Evolutionary conservation across 2,113 vertebrate species (phyloP).

Genomic region (Cacatua alba): DNA sequence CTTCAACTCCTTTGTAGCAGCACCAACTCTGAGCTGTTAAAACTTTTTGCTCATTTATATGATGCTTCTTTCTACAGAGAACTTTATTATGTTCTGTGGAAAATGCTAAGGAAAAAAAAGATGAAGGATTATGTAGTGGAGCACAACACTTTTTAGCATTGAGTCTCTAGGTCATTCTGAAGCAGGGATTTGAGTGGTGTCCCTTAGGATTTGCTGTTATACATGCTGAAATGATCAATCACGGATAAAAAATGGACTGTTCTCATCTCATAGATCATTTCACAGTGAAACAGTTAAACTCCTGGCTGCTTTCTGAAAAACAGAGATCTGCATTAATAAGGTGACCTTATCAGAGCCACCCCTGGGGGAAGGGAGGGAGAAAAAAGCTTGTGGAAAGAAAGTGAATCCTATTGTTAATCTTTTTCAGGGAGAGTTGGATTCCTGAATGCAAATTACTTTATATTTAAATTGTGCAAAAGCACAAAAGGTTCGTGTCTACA

Average conservation of each 20-base stretch:
- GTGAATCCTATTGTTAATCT: conserved; percentile 64
- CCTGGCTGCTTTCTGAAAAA: conserved; percentile 66
- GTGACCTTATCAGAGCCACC: conserved; percentile 69
- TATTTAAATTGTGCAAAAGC: conserved; percentile 53
- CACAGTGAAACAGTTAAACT: conserved; percentile 71
- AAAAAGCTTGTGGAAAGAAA: conserved; percentile 53
- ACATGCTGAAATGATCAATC: conserved; percentile 68
- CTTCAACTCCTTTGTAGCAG: neutral
- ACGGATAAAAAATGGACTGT: conserved; percentile 65
- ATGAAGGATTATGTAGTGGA: conserved; percentile 42
- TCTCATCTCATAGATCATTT: conserved; percentile 71
- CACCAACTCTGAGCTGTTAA: neutral
- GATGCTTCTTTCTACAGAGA: neutral
- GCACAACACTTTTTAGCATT: neutral
- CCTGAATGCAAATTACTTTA: conserved; percentile 61
- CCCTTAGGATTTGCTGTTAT: conserved; percentile 64
- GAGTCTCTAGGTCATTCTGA: conserved; percentile 55
- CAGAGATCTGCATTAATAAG: conserved; percentile 70
- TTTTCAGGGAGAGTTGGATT: conserved; percentile 47
- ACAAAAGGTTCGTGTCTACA: conserved; percentile 50
- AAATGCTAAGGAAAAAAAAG: neutral
- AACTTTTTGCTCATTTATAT: conserved; percentile 43
- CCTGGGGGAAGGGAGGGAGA: conserved; percentile 32
- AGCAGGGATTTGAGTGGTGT: conserved; percentile 46
- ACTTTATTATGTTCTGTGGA: conserved; percentile 35